Conservation (phyloP, 2,797 vertebrate species). For the Danio albolineatus region DNA sequence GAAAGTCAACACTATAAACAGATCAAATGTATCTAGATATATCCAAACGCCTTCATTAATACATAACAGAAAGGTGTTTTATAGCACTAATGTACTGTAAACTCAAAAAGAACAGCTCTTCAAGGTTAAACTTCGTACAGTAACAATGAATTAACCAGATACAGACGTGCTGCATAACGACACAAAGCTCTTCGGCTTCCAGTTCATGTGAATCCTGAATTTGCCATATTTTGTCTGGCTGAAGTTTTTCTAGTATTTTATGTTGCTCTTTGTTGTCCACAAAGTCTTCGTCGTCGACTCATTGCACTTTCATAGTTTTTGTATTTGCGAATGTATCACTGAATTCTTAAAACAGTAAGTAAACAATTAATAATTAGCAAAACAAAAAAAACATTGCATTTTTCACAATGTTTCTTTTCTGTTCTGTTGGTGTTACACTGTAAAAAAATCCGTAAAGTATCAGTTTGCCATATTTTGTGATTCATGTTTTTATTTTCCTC, state of each 20-base stretch:
- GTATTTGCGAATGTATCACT: conserved; percentile 26
- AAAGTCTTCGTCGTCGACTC: not conserved
- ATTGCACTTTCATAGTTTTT: conserved; percentile 6
- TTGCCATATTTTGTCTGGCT: not conserved
- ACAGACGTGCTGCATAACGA: not conserved
- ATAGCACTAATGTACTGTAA: conserved; percentile 8
- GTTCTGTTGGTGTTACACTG: no score
- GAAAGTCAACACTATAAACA: not conserved
- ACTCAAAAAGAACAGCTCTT: not conserved
- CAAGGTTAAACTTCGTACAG: conserved; percentile 29
- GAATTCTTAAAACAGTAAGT: not conserved
- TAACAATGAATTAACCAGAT: not conserved
- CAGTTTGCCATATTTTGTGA: no score
- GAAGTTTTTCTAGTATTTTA: not conserved
- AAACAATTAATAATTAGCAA: conserved; percentile 10
- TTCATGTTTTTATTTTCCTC: no score
- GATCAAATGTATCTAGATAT: not conserved
- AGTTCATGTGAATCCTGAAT: conserved; percentile 1
- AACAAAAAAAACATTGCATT: conserved; percentile 46
- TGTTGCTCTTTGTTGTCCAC: conserved; percentile 4
- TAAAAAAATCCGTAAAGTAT: no score
- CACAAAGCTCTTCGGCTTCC: conserved; percentile 1
- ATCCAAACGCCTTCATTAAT: not conserved
- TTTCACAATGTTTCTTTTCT: conserved; percentile 34
- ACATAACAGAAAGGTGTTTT: not conserved